Evolutionary conservation across 1,140 invertebrate species (phyloP), one percentile per base, ranked within the genome.

Genomic region (Cherax quadricarinatus): DNA sequence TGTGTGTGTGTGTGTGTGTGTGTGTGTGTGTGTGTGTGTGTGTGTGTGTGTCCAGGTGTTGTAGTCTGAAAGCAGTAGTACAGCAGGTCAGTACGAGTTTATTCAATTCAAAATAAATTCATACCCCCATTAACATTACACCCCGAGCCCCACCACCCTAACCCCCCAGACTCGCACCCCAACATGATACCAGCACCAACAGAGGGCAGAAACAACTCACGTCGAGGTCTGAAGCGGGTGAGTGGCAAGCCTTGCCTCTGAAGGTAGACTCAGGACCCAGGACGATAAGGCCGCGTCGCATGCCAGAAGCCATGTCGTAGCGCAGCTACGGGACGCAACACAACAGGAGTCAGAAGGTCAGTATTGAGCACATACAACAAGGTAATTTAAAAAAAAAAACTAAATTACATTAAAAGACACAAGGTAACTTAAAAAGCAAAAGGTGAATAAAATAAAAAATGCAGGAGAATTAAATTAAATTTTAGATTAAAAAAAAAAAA

Each of bases 201-300:
- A 57, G 53, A 14, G 12, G 53, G 53, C 51, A 48, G 21, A 51
- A 24, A 18, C 49, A 81, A 81, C 81, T 83, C 57, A 83, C 81
- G 6, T 83, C 81, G 51, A 57, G n/a, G 51, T 83, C 81, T n/a
- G 21, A n/a, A 3, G 48, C 5, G 51, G 51, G 9, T 3, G 49
- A 1, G 51, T 57, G 18, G 30, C 78, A 60, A 1, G 51, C 53
- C 18, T 78, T 79, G 12, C 51, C 86, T n/a, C 86, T 79, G 86
- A 88, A 88, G 86, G 86, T 88, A 73, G 86, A 88, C 57, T 88
- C 75, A 10, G 86, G 86, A 1, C 86, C 86, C 49, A 88, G 78
- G 21, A 88, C 86, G 51, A 88, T 88, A 9, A 88, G 75, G 14
- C 84, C 84, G 75, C 51, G n/a, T 48, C 86, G 30, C 51, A 88